Evolutionary conservation across 2,888 invertebrate species (phyloP).

Genomic region (Sceliomorpha sp.): DNA sequence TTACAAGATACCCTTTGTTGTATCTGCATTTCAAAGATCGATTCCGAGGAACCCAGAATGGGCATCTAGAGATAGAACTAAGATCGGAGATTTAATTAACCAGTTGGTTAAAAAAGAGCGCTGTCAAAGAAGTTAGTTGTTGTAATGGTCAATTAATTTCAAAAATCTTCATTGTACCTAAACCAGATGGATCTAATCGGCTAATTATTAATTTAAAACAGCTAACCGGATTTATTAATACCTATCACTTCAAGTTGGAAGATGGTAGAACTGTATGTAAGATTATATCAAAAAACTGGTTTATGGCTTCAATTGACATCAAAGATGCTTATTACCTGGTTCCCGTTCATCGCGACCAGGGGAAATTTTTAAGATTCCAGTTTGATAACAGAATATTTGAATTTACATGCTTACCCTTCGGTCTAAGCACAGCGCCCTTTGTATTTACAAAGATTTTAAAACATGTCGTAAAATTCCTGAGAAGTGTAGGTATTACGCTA

Average conservation of each 20-base stretch:
- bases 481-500: neutral
- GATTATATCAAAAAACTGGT: constrained; percentile 26
- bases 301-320: constrained; percentile 35
- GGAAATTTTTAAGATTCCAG: constrained; percentile 14
- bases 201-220: constrained; percentile 47
- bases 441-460: too few species aligned
- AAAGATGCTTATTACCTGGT: constrained; percentile 23
- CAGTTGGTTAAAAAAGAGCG: constrained; percentile 23
- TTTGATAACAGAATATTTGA: constrained; percentile 6
- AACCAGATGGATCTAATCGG: constrained; percentile 34
- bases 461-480: constrained; percentile 2
- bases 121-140: constrained; percentile 10
- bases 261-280: constrained; percentile 31
- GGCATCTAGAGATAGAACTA: neutral
- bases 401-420: constrained; percentile 17
- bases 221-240: constrained; percentile 37
- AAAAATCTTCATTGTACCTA: constrained; percentile 28
- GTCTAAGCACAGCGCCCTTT: too few species aligned
- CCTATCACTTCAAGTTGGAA: constrained; percentile 47
- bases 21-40: constrained; percentile 1
- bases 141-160: constrained; percentile 42
- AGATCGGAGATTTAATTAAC: constrained; percentile 4
- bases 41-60: neutral
- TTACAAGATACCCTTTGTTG: constrained; percentile 30
- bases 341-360: constrained; percentile 1